These are phyloP conservation scores for Parasteatoda tepidariorum DNA, from an alignment of 1,140 invertebrate species.

Conservation along the genomic window DNA sequence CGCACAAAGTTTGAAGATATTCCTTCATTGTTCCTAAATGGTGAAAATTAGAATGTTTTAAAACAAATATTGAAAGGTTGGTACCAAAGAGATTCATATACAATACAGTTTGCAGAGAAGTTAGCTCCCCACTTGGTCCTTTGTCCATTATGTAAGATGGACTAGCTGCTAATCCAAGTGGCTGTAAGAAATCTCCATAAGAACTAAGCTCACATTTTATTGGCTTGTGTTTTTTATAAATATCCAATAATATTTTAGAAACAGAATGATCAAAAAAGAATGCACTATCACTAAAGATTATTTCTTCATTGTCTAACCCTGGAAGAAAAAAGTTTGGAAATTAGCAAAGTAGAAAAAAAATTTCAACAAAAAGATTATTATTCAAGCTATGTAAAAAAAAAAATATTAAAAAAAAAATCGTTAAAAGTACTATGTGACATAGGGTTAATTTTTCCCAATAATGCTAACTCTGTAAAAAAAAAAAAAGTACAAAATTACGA, in stretches of 20 bases:
- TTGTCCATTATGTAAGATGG: constrained; percentile 65
- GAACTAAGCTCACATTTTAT: constrained; percentile 70
- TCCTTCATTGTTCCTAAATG: constrained; percentile 71
- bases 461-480: no score
- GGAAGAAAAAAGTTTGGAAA: not conserved
- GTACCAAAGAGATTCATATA: constrained; percentile 66
- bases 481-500: no score
- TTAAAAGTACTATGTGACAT: no score
- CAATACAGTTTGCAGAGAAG: constrained; percentile 64
- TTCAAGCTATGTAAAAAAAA: not conserved
- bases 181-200: constrained; percentile 72
- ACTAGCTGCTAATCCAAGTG: constrained; percentile 67
- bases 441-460: no score
- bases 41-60: constrained; percentile 70
- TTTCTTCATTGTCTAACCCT: constrained; percentile 59
- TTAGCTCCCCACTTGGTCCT: constrained; percentile 65
- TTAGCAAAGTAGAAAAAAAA: not conserved
- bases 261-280: constrained; percentile 70
- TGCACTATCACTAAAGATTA: constrained; percentile 70
- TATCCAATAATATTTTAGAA: constrained; percentile 67
- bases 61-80: constrained; percentile 66
- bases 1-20: constrained; percentile 68
- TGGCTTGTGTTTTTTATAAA: constrained; percentile 65
- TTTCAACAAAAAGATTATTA: not conserved
- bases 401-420: not conserved